A percentile compares a stretch with the other conserved stretches of the same genome.
phyloP scores from a whole-genome alignment of 2,797 vertebrate species.

The Prunella strophiata region DNA sequence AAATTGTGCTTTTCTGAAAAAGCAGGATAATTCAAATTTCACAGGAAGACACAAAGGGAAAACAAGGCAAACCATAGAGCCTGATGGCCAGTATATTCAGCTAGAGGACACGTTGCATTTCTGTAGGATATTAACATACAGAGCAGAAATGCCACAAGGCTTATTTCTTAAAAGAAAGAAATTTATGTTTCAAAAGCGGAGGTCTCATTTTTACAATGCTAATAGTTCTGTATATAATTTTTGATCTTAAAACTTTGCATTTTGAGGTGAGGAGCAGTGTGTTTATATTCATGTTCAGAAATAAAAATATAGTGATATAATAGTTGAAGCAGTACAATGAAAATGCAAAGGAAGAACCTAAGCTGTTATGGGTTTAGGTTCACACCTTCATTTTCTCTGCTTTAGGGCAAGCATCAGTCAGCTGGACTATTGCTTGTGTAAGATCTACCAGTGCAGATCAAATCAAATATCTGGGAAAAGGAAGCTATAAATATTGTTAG shows the following conservation, averaged over 20 bases:
- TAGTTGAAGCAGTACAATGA: neutral
- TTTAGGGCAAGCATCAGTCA: neutral
- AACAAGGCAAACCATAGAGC: neutral
- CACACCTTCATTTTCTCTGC: neutral
- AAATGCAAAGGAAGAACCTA: neutral
- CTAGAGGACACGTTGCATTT: neutral
- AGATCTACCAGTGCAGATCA: neutral
- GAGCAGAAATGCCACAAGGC: neutral
- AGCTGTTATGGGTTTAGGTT: neutral
- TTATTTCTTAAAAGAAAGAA: neutral
- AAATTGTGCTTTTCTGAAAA: neutral
- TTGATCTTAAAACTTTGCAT: neutral
- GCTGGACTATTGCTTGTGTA: neutral
- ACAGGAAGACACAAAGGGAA: neutral
- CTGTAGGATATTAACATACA: neutral
- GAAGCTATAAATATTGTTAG: neutral
- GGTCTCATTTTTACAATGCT: neutral
- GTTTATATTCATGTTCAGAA: neutral
- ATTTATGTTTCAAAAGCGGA: neutral
- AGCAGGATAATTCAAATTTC: neutral
- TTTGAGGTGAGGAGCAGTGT: accelerated
- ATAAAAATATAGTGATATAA: neutral
- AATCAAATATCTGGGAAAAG: neutral
- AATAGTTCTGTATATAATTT: neutral
- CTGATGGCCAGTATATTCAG: neutral